These are phyloP conservation scores for Pipa parva DNA, from an alignment of 2,113 vertebrate species.

Conservation along the genomic window DNA sequence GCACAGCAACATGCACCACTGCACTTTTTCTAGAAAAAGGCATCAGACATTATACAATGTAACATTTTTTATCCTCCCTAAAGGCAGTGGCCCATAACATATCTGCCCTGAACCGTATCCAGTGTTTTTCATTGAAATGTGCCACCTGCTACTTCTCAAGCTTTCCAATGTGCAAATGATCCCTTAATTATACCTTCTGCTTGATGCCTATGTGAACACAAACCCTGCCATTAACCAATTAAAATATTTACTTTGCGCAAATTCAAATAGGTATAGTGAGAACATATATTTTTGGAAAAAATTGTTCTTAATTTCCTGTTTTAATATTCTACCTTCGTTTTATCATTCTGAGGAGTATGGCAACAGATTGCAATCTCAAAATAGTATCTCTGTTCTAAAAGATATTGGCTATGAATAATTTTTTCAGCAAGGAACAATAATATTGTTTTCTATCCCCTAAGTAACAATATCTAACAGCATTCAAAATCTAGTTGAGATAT, in stretches of 20 bases:
- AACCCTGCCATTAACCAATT: slow-evolving; percentile 29
- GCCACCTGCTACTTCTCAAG: neutral
- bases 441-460: too few relatives aligned
- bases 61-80: neutral
- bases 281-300: neutral
- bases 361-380: too few relatives aligned
- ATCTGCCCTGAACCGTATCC: neutral
- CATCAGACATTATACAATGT: neutral
- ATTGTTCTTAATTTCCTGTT: too few relatives aligned
- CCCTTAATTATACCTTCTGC: slow-evolving; percentile 29
- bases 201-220: slow-evolving; percentile 11
- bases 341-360: too few relatives aligned
- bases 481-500: too few relatives aligned
- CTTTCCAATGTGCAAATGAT: slow-evolving; percentile 19
- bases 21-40: neutral
- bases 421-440: too few relatives aligned
- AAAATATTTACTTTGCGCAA: slow-evolving; percentile 16
- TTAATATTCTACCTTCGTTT: too few relatives aligned
- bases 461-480: too few relatives aligned
- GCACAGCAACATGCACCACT: neutral
- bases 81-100: neutral
- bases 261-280: neutral
- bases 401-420: too few relatives aligned
- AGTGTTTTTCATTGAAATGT: neutral
- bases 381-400: too few relatives aligned